These are phyloP conservation scores for Heteractis magnifica DNA, from an alignment of 92 coral and sea anemone species.

Conservation along the genomic window DNA sequence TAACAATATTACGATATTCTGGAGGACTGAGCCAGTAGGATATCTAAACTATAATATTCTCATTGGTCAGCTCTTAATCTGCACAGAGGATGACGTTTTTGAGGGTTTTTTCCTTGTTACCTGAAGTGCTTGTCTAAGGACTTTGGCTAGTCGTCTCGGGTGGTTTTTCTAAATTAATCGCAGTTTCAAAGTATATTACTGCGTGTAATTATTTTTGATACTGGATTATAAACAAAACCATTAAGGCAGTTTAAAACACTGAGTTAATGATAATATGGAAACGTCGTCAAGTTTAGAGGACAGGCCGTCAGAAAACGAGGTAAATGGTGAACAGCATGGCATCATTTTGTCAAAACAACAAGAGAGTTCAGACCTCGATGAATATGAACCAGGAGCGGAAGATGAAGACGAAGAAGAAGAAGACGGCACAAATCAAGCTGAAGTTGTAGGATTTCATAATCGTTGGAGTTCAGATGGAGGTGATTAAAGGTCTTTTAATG, in stretches of 20 bases:
- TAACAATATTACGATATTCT: neutral
- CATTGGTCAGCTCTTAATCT: neutral
- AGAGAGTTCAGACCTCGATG: slow-evolving; percentile 38
- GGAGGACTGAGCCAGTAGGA: neutral
- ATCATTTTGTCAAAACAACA: slow-evolving; percentile 22
- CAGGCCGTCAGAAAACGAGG: slow-evolving; percentile 34
- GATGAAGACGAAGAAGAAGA: slow-evolving; percentile 50
- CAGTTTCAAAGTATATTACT: neutral
- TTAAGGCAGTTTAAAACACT: neutral
- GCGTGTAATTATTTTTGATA: neutral
- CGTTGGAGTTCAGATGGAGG: slow-evolving; percentile 72
- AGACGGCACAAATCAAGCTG: slow-evolving; percentile 24
- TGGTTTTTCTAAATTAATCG: neutral
- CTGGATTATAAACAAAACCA: neutral
- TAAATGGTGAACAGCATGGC: slow-evolving; percentile 16
- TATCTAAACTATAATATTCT: neutral
- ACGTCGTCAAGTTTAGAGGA: slow-evolving; percentile 35
- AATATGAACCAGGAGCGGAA: slow-evolving; percentile 47
- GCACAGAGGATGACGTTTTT: neutral
- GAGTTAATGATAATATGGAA: slow-evolving; percentile 12
- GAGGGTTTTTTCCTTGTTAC: neutral
- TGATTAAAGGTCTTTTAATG: neutral
- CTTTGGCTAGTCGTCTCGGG: neutral
- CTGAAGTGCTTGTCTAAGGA: neutral
- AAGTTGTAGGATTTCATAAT: slow-evolving; percentile 31